Evolutionary conservation across 2,888 invertebrate species (phyloP), one percentile per base, ranked within the genome.

Genomic region (Melanotus villosus): DNA sequence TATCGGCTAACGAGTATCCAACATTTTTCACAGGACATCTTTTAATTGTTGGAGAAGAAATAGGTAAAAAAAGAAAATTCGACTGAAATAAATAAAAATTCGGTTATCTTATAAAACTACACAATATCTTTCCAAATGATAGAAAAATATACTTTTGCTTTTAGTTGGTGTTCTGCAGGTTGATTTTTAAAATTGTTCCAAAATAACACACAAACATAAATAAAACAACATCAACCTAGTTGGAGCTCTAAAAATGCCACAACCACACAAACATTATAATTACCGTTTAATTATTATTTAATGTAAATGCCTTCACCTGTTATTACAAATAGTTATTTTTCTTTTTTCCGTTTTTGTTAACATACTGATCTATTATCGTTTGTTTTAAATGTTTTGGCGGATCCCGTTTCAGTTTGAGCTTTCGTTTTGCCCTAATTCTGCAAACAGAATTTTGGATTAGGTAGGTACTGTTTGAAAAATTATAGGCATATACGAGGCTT

Each of bases 361-460:
- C 5, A 18, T 12, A n/a, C 65, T 72, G 73, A 12, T 50, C 56
- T 5, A 38, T 26, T 52, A 74, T 74, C 57, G 52, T 60, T 70
- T 63, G 50, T 62, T 68, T 71, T 43, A 21, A 32, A 12, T 52
- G 19, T 14, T 57, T 60, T 50, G 19, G 0, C 2, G 21, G 36
- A 14, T 68, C 50, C 26, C 64, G 26, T 62, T 73, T 75, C 47
- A 73, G 75, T 74, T 77, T 77, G 66, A 79, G 74, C 68, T 77
- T 78, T 76, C 78, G 76, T 76, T 81, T 81, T 26, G 21, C 80
- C 80, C 70, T 80, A 71, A 73, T 81, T 81, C 81, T 81, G 76
- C 43, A 81, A 80, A 54, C 18, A 54, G 34, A 52, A 43, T 45
- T 16, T 12, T 23, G 0, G 3, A 23, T 23, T 23, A 47, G n/a